Evolutionary conservation across 2,888 invertebrate genomes (phyloP).

Genomic region (Himalopsyche anomala): DNA sequence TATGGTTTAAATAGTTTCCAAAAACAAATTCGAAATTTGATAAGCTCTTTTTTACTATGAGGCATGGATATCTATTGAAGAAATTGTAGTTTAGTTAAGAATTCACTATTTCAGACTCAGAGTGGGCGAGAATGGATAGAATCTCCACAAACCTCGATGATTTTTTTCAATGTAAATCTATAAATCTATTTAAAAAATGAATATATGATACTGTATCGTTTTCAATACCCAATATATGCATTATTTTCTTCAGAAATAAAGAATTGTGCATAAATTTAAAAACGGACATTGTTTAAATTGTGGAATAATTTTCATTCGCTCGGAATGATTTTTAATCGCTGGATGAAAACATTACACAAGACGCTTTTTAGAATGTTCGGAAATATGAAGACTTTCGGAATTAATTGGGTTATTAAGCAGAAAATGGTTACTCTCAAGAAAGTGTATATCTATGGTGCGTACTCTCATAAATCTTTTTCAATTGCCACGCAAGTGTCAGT

Average conservation of each 20-base stretch:
- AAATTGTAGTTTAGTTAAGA: no score
- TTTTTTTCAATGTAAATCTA: no score
- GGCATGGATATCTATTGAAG: no score
- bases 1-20: no score
- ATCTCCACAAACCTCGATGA: no score
- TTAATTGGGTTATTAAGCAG: constrained; percentile 19
- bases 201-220: no score
- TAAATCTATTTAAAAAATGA: no score
- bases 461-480: constrained; percentile 57
- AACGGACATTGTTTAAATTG: neutral
- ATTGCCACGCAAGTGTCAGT: constrained; percentile 59
- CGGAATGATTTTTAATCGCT: constrained; percentile 8
- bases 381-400: constrained; percentile 30
- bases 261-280: neutral
- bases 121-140: no score
- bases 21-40: no score
- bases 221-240: no score
- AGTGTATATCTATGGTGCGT: constrained; percentile 28
- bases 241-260: neutral
- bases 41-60: no score
- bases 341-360: constrained; percentile 15
- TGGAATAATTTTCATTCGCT: neutral
- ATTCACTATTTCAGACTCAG: no score
- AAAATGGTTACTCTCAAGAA: constrained; percentile 28
- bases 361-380: constrained; percentile 2